Evolutionary conservation across 2,797 vertebrate genomes (phyloP), one percentile per base, ranked within the genome.

Genomic region (Tragelaphus eurycerus): DNA sequence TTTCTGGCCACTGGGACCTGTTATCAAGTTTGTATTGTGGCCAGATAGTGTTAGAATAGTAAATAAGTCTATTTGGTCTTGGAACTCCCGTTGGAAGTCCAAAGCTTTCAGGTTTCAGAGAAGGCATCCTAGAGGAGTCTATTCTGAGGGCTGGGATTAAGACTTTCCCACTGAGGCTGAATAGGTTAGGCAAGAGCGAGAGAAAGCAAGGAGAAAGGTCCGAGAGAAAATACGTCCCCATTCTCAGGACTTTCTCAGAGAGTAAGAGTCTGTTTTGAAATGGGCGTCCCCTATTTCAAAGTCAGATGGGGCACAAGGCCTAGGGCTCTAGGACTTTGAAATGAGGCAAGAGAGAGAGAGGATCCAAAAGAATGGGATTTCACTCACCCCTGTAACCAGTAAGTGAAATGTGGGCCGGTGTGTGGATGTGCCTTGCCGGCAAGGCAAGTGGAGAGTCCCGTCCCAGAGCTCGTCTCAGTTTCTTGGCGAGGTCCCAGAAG

Each of bases 191-290:
- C 64, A 34, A 67, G 64, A 17, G 64, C 0, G 31, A 67, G 17
- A 4, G 64, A 34, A 67, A 34, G 62, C 0, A 0, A 67, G 62
- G 62, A 19, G 16, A 67, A 67, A 34, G 31, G n/a, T 34, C 64
- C 0, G 1, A 34, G n/a, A 34, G 64, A 67, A 34, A 67, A 67
- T 17, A 4, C 0, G n/a, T 34, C 62, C 62, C 62, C 0, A 0
- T 19, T 34, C n/a, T 67, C 62, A 34, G n/a, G n/a, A 34, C 16
- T 67, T 34, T 34, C n/a, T 34, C 64, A 21, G n/a, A 67, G 2
- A 67, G 64, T 21, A 21, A 67, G 3, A 21, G n/a, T 34, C n/a
- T 67, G n/a, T 19, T 67, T 67, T 34, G 64, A 67, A 67, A 67
- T 21, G 31, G 16, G 62, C 8, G 2, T 64, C 4, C 31, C 62